Conservation (phyloP, 2,113 vertebrate species). For the Gnathonemus echidnorhynchus region DNA sequence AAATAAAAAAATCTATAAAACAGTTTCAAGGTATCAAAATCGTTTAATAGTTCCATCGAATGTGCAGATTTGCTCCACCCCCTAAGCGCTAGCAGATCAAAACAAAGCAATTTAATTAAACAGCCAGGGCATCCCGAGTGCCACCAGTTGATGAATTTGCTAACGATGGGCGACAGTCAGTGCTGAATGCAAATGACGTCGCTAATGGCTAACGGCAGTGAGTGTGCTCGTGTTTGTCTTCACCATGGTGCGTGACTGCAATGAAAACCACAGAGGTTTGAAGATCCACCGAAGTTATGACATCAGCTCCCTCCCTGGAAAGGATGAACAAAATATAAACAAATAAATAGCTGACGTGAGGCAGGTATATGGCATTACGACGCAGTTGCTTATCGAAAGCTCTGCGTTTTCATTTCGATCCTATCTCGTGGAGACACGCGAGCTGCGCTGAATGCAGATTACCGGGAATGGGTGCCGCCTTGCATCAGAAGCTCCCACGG, state of each 20-base stretch:
- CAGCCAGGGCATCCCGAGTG: neutral
- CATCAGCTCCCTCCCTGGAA: neutral
- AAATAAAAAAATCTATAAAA: constrained; percentile 11
- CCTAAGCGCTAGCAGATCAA: neutral
- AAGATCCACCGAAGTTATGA: neutral
- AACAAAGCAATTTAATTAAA: constrained; percentile 17
- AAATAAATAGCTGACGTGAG: neutral
- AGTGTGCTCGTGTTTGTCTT: neutral
- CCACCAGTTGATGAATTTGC: constrained; percentile 7
- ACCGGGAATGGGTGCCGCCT: neutral
- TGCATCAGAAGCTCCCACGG: neutral
- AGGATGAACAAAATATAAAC: neutral
- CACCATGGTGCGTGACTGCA: neutral
- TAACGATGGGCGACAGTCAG: neutral
- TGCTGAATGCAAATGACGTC: constrained; percentile 5
- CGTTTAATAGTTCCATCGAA: neutral
- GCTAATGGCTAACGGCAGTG: neutral
- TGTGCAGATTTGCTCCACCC: neutral
- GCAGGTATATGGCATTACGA: neutral
- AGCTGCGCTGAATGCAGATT: neutral
- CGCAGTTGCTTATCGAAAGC: neutral
- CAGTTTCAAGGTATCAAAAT: constrained; percentile 6
- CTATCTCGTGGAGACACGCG: neutral
- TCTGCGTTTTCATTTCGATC: neutral
- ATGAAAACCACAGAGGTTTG: neutral